These are phyloP conservation scores for Taxidea taxus DNA, from an alignment of 2,113 vertebrate genomes.

Conservation along the genomic window DNA sequence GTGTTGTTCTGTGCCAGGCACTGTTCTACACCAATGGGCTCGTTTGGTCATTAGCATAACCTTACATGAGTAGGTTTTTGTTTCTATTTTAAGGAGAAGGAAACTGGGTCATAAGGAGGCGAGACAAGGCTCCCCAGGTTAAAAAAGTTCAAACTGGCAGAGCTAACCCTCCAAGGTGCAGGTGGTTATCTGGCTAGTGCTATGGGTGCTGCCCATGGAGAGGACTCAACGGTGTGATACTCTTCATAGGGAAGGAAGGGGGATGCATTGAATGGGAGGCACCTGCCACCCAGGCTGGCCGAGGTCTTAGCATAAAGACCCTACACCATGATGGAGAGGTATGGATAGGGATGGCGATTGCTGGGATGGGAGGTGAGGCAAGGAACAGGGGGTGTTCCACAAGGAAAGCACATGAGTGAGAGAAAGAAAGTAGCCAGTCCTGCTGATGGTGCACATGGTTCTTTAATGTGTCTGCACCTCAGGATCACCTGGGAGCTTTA, in stretches of 20 bases:
- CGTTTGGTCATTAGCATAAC: not conserved
- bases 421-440: not conserved
- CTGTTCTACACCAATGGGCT: not conserved
- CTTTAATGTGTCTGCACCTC: not conserved
- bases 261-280: not conserved
- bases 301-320: not conserved
- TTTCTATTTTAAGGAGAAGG: not conserved
- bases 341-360: not conserved
- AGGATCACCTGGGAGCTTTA: not conserved
- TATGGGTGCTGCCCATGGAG: not conserved
- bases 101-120: not conserved
- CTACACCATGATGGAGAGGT: no score
- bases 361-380: not conserved
- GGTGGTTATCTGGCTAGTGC: accelerated
- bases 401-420: not conserved
- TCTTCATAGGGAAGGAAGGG: not conserved
- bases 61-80: not conserved
- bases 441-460: not conserved
- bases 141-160: not conserved
- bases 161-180: not conserved
- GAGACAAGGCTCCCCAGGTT: no score
- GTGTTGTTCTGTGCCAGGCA: not conserved
- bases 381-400: not conserved
- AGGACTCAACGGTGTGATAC: no score
- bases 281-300: not conserved